phyloP scores from a whole-genome alignment of 2,113 vertebrate genomes.

The Rutilus rutilus region DNA sequence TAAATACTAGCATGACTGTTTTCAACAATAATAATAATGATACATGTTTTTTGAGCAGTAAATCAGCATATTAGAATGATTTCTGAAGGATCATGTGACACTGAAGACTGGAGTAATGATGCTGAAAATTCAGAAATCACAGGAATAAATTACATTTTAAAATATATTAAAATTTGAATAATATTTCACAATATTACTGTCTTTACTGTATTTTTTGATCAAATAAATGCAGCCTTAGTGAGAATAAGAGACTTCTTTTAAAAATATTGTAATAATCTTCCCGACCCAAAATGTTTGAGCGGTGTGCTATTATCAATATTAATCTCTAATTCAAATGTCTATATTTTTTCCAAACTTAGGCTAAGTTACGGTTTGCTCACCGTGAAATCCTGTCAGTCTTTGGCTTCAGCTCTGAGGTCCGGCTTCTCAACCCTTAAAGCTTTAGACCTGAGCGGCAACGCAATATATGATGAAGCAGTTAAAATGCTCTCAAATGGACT shows the following conservation, averaged over 20 bases:
- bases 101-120: background rate
- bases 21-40: background rate
- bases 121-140: background rate
- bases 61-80: background rate
- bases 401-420: slow-evolving; percentile 45
- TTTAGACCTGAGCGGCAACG: slow-evolving; percentile 47
- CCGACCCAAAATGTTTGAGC: no score
- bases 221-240: background rate
- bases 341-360: background rate
- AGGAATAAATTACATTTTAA: background rate
- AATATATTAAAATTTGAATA: background rate
- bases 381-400: slow-evolving; percentile 37
- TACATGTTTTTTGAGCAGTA: background rate
- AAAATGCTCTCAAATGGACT: slow-evolving; percentile 40
- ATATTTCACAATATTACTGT: background rate
- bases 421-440: slow-evolving; percentile 33
- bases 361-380: slow-evolving; percentile 52
- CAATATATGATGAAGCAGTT: slow-evolving; percentile 21
- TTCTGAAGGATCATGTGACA: background rate
- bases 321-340: background rate
- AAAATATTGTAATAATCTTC: background rate
- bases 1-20: no score
- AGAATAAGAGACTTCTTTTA: background rate
- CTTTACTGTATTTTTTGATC: background rate
- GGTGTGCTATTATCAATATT: no score